Evolutionary conservation across 2,113 vertebrate genomes (phyloP).

Genomic region (Entelurus aequoreus): DNA sequence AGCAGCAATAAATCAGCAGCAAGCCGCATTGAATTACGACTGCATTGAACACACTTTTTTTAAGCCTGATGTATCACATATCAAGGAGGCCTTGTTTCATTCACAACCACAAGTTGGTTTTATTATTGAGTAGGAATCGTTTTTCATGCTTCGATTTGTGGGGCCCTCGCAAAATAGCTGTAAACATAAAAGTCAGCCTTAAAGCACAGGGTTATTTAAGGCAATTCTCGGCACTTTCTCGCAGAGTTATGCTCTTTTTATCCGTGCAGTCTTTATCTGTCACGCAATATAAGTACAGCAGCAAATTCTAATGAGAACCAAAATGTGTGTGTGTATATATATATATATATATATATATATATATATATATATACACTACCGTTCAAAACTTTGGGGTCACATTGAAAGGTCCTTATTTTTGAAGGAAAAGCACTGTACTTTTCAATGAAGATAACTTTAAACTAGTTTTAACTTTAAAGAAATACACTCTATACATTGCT

Average conservation of each 20-base stretch:
- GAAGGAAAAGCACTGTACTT: no score
- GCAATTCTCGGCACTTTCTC: background rate
- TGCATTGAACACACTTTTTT: background rate
- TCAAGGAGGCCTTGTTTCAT: constrained; percentile 12
- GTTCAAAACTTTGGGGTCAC: no score
- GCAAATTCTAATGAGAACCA: background rate
- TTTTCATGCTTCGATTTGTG: constrained; percentile 6
- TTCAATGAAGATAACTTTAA: no score
- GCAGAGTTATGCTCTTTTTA: background rate
- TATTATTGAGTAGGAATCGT: constrained; percentile 8
- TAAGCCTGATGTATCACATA: constrained; percentile 19
- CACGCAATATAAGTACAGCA: background rate
- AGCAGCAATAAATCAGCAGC: constrained; percentile 19
- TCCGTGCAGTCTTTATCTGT: background rate
- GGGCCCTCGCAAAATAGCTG: background rate
- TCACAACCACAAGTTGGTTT: constrained; percentile 16
- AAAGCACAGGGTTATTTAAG: constrained; percentile 6
- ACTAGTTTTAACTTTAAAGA: no score
- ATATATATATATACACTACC: no score
- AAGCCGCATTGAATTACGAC: background rate
- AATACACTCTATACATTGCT: no score
- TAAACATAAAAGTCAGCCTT: constrained; percentile 11
- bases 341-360: no score
- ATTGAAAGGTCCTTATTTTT: no score
- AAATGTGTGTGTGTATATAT: background rate